phyloP scores from a whole-genome alignment of 2,797 vertebrate species.

The Vireo griseus region DNA sequence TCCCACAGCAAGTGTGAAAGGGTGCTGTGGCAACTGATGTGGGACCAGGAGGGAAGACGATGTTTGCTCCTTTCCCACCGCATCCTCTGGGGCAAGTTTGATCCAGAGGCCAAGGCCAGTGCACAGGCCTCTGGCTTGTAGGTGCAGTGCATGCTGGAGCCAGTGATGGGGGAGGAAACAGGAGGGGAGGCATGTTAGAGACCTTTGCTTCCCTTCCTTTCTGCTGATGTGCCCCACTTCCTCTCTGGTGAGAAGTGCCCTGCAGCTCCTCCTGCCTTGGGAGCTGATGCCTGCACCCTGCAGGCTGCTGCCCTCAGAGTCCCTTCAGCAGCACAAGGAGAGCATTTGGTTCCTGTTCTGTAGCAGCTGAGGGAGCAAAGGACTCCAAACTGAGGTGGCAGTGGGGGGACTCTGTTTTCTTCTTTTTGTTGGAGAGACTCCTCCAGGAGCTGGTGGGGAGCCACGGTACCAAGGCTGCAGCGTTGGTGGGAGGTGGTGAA shows the following conservation, averaged over 20 bases:
- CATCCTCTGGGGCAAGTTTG: background rate
- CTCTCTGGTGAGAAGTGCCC: background rate
- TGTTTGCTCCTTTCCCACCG: accelerated
- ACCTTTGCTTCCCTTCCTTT: background rate
- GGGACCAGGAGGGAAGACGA: background rate
- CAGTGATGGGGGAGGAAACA: background rate
- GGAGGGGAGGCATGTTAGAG: background rate
- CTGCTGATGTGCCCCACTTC: background rate
- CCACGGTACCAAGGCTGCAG: accelerated
- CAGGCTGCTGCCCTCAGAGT: background rate
- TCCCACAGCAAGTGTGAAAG: background rate
- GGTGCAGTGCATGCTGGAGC: background rate
- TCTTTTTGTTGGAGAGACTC: background rate
- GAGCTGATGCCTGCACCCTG: background rate
- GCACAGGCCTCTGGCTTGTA: background rate
- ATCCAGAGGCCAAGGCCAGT: background rate
- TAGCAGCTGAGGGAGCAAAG: accelerated
- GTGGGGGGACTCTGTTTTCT: background rate
- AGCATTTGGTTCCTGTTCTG: background rate
- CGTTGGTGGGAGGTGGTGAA: background rate
- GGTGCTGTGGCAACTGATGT: background rate
- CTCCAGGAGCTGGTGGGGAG: background rate
- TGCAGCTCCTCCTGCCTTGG: background rate
- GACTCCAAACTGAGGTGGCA: background rate
- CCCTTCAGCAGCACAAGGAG: background rate